Evolutionary conservation across 2,888 invertebrate species (phyloP).

Genomic region (Pocota personata): DNA sequence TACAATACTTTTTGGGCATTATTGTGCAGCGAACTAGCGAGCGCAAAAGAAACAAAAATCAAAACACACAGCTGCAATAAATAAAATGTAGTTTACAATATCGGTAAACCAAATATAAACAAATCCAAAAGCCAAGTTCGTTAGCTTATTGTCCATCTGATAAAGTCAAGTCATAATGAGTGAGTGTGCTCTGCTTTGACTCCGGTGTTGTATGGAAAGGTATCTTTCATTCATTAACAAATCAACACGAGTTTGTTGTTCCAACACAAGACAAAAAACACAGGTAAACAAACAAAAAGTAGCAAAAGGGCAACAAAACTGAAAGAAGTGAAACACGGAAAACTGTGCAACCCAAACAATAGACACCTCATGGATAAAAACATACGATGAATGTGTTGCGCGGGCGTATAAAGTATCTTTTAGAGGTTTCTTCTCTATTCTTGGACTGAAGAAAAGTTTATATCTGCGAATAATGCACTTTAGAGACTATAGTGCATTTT

Average conservation of each 20-base stretch:
- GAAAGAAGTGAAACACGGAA: background rate
- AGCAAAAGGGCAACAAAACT: background rate
- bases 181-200: background rate
- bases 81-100: constrained; percentile 38
- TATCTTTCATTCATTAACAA: constrained; percentile 45
- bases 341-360: constrained; percentile 15
- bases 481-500: background rate
- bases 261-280: constrained; percentile 21
- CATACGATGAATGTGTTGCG: background rate
- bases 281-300: constrained; percentile 52
- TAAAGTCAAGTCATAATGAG: background rate
- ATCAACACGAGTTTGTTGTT: constrained; percentile 50
- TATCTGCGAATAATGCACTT: background rate
- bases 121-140: constrained; percentile 40
- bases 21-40: background rate
- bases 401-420: background rate
- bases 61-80: constrained; percentile 21
- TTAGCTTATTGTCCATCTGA: constrained; percentile 34
- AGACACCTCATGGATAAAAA: constrained; percentile 6
- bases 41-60: constrained; percentile 17
- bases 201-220: background rate
- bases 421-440: background rate
- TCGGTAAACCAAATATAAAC: constrained; percentile 51
- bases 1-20: background rate
- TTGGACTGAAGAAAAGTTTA: background rate